These are phyloP conservation scores for Trogon melanurus DNA, from an alignment of 2,113 vertebrate species.

Conservation along the genomic window DNA sequence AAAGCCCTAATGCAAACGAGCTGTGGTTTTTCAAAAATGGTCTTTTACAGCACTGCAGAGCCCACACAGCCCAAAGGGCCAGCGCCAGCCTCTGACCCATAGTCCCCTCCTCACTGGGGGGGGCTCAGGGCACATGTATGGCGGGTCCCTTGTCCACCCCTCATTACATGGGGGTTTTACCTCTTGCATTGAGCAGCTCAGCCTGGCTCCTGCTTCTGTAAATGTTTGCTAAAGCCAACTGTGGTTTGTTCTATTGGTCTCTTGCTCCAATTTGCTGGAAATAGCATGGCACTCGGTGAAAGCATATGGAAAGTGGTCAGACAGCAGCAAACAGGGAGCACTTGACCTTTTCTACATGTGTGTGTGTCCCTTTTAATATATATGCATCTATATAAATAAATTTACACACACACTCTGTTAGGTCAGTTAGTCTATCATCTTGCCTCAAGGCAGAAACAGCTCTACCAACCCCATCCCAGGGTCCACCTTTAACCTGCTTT, in stretches of 20 bases:
- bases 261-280: background rate
- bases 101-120: accelerated
- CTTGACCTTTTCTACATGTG: background rate
- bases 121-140: background rate
- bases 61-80: background rate
- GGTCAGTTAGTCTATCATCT: background rate
- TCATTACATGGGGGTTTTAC: accelerated
- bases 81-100: background rate
- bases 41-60: background rate
- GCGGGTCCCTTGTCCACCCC: background rate
- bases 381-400: background rate
- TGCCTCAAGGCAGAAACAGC: background rate
- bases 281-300: background rate
- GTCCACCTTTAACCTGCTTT: background rate
- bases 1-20: background rate
- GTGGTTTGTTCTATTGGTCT: background rate
- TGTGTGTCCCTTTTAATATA: background rate
- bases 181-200: background rate
- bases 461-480: background rate
- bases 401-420: accelerated
- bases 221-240: slow-evolving; percentile 13
- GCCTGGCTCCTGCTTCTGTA: background rate
- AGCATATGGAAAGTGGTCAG: background rate
- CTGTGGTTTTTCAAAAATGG: background rate
- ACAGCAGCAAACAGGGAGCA: background rate